Conservation (phyloP, 1,140 invertebrate species). For the Ditylenchus dipsaci region DNA sequence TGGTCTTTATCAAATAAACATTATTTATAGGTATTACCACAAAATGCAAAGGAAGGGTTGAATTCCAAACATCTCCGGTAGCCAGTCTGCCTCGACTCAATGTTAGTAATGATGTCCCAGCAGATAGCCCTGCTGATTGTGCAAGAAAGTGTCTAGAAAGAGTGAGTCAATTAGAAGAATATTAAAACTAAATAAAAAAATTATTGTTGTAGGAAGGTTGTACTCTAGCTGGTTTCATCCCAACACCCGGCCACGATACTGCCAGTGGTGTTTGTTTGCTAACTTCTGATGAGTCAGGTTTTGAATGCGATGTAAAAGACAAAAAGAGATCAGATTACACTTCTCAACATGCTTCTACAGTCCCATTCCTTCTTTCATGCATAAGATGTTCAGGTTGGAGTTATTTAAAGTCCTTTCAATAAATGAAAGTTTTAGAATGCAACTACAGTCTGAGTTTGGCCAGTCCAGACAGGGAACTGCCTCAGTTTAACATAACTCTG, state of each 20-base stretch:
- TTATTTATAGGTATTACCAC: constrained; percentile 39
- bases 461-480: constrained; percentile 23
- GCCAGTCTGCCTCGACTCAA: constrained; percentile 48
- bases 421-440: constrained; percentile 41
- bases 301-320: constrained; percentile 1
- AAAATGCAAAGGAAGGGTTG: constrained; percentile 49
- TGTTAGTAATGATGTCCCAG: constrained; percentile 57
- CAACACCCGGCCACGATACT: constrained; percentile 41
- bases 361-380: constrained; percentile 55
- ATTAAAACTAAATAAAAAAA: background rate
- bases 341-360: constrained; percentile 54
- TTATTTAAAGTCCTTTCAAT: background rate
- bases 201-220: constrained; percentile 45
- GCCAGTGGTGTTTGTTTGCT: constrained; percentile 52
- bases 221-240: constrained; percentile 54
- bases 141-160: constrained; percentile 54
- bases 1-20: background rate
- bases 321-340: constrained; percentile 23
- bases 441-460: constrained; percentile 45
- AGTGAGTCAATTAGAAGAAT: constrained; percentile 13
- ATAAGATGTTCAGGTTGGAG: constrained; percentile 51
- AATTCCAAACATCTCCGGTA: constrained; percentile 54
- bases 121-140: constrained; percentile 54
- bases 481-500: constrained; percentile 17
- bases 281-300: constrained; percentile 40